Evolutionary conservation across 2,888 invertebrate species (phyloP).

Genomic region (Lithophane leautieri): DNA sequence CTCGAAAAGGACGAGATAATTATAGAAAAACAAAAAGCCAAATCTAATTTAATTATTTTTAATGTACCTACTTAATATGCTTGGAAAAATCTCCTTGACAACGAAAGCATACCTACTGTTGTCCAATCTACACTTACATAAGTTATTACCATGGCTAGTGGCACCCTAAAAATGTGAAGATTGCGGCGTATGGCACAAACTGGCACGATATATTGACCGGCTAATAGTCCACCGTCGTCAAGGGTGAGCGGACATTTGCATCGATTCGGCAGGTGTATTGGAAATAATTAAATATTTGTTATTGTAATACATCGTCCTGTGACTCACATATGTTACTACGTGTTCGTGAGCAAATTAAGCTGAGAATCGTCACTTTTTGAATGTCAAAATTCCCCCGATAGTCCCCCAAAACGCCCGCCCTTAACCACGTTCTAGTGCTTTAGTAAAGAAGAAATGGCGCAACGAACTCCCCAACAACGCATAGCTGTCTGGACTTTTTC

Average conservation of each 20-base stretch:
- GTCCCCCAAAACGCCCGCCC: background rate
- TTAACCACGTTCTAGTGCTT: background rate
- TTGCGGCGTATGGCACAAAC: slow-evolving; percentile 68
- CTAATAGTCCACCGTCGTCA: slow-evolving; percentile 62
- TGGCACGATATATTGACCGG: slow-evolving; percentile 77
- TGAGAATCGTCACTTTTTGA: background rate
- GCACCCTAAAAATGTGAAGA: slow-evolving; percentile 67
- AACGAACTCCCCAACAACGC: background rate
- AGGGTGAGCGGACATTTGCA: slow-evolving; percentile 62
- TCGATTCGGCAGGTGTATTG: slow-evolving; percentile 61
- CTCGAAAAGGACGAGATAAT: too few species aligned
- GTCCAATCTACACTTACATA: slow-evolving; percentile 30
- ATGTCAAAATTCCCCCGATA: background rate
- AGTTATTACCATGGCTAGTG: slow-evolving; percentile 56
- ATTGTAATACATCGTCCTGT: background rate
- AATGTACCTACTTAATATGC: too few species aligned
- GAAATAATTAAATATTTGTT: slow-evolving; percentile 23
- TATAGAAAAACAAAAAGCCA: too few species aligned
- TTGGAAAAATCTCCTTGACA: slow-evolving; percentile 44
- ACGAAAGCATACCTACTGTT: slow-evolving; percentile 24
- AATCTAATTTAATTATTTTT: too few species aligned
- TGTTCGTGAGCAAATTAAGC: background rate
- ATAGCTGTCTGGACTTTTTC: background rate
- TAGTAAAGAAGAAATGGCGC: background rate
- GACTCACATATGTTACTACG: background rate